These are phyloP conservation scores for Sussaba pulchella DNA, from an alignment of 2,888 invertebrate species.

Conservation along the genomic window DNA sequence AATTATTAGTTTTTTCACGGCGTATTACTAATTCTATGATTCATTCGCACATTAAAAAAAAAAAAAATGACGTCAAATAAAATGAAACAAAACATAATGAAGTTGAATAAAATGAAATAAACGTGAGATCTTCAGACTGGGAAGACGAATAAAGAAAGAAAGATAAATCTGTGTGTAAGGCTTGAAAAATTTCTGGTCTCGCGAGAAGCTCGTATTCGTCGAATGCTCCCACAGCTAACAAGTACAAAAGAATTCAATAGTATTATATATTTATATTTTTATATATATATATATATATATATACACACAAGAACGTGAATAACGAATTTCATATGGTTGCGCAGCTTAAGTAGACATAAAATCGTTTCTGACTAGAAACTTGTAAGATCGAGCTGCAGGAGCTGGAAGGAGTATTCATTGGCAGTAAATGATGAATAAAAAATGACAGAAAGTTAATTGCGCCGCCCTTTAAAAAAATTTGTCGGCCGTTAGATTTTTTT, in stretches of 20 bases:
- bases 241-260: constrained; percentile 67
- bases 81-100: neutral
- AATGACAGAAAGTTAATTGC: constrained; percentile 48
- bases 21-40: constrained; percentile 1
- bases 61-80: neutral
- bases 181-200: constrained; percentile 46
- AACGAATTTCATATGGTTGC: constrained; percentile 50
- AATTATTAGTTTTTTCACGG: constrained; percentile 25
- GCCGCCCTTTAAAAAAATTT: constrained; percentile 28
- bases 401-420: constrained; percentile 81
- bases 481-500: constrained; percentile 15
- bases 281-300: constrained; percentile 48
- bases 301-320: constrained; percentile 55
- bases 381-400: constrained; percentile 81
- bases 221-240: constrained; percentile 68
- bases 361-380: constrained; percentile 83
- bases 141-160: constrained; percentile 52
- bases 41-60: constrained; percentile 1
- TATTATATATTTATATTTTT: constrained; percentile 29
- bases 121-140: constrained; percentile 23
- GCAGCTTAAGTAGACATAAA: constrained; percentile 66
- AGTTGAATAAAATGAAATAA: neutral
- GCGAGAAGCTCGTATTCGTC: constrained; percentile 62
- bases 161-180: constrained; percentile 67
- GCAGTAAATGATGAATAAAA: constrained; percentile 73